Percentiles rank a stretch among this genome's conserved stretches.
Evolutionary conservation across 2,797 vertebrate species (phyloP).

Genomic region (Cynodonichthys magdalenae): DNA sequence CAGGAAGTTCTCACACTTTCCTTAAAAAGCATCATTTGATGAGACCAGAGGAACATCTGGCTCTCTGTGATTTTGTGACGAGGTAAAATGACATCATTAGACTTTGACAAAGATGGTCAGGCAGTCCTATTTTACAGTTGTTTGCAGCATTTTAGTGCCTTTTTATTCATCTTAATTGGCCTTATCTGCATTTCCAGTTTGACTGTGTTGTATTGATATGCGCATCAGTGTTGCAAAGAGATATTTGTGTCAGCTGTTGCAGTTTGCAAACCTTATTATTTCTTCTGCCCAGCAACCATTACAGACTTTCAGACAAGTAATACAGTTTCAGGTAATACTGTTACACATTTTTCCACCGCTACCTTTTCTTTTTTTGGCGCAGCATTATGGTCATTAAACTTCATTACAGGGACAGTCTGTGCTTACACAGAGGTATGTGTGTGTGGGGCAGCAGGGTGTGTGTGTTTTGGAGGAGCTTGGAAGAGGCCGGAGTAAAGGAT

Average conservation of each 20-base stretch:
- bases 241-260: constrained; percentile 25
- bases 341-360: constrained; percentile 21
- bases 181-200: constrained; percentile 16
- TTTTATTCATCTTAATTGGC: constrained; percentile 2
- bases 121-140: too few species aligned
- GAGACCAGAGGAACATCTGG: background rate
- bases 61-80: background rate
- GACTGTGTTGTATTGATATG: constrained; percentile 4
- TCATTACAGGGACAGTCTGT: constrained; percentile 75
- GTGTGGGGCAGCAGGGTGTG: constrained; percentile 26
- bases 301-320: constrained; percentile 42
- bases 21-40: background rate
- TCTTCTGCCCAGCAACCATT: constrained; percentile 24
- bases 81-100: too few species aligned
- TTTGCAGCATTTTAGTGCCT: background rate
- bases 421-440: constrained; percentile 60
- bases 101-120: too few species aligned
- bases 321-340: constrained; percentile 48
- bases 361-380: constrained; percentile 47
- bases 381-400: constrained; percentile 75
- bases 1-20: background rate
- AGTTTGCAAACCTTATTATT: constrained; percentile 50
- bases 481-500: constrained; percentile 68
- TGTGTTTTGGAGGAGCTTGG: constrained; percentile 8
- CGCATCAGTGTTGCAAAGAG: background rate